Percentiles rank a stretch among this genome's conserved stretches.
Evolutionary conservation across 1,140 invertebrate species (phyloP).

Genomic region (Tetraneura akinire): DNA sequence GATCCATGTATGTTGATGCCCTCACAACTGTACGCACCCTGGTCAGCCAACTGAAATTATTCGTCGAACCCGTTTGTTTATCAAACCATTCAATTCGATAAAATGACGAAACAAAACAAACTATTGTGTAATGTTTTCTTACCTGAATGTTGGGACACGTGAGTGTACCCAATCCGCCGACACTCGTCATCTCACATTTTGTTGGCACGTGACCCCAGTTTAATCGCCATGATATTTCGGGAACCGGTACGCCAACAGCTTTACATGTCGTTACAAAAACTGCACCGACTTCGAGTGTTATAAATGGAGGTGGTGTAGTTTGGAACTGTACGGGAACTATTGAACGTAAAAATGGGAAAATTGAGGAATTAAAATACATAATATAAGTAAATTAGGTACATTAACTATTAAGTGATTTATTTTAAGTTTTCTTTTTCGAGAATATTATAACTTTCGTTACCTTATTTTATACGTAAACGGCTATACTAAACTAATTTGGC

Average conservation of each 20-base stretch:
- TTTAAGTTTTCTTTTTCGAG: no score
- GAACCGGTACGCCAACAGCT: constrained; percentile 85
- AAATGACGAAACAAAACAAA: no score
- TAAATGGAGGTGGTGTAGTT: constrained; percentile 69
- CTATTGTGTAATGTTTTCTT: neutral
- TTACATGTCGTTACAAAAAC: constrained; percentile 79
- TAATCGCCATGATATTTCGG: constrained; percentile 90
- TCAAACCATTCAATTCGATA: constrained; percentile 58
- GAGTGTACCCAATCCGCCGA: constrained; percentile 78
- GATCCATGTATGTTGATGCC: constrained; percentile 85
- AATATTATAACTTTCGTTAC: no score
- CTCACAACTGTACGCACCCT: constrained; percentile 97
- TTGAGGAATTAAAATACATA: constrained; percentile 15
- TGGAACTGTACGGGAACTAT: constrained; percentile 66
- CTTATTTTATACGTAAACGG: no score
- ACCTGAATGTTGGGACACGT: constrained; percentile 76
- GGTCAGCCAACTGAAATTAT: constrained; percentile 68
- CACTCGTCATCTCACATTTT: constrained; percentile 76
- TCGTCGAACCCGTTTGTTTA: constrained; percentile 87
- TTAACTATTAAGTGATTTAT: no score
- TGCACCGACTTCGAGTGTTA: constrained; percentile 71
- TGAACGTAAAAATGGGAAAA: neutral
- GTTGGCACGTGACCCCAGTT: constrained; percentile 96
- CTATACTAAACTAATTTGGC: no score
- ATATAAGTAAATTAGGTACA: neutral